Percentiles rank a stretch among this genome's conserved stretches.
phyloP scores from a whole-genome alignment of 2,888 invertebrate genomes.

The Alviniconcha strummeri region DNA sequence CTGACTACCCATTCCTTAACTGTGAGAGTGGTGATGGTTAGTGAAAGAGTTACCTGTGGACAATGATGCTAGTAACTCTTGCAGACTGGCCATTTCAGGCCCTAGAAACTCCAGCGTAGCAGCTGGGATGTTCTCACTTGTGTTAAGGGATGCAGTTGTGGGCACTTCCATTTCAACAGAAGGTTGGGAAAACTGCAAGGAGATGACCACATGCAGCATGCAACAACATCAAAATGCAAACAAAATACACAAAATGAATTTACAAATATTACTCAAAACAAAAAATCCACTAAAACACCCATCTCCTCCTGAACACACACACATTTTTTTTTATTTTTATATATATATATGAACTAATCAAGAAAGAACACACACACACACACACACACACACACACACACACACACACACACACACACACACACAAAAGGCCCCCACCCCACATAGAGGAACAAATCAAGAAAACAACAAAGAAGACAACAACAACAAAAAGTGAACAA shows the following conservation, averaged over 20 bases:
- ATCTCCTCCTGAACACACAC: too few relatives aligned
- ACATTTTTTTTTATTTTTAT: too few relatives aligned
- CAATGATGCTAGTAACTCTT: slow-evolving; percentile 75
- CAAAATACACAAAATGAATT: slow-evolving; percentile 22
- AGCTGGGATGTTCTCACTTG: slow-evolving; percentile 20
- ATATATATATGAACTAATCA: too few relatives aligned
- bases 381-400: too few relatives aligned
- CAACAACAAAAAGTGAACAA: background rate
- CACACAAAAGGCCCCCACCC: background rate
- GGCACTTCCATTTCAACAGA: slow-evolving; percentile 34
- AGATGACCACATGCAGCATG: slow-evolving; percentile 49
- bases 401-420: too few relatives aligned
- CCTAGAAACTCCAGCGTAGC: slow-evolving; percentile 71
- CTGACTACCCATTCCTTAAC: too few relatives aligned
- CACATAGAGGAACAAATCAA: background rate
- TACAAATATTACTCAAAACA: background rate
- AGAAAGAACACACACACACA: too few relatives aligned
- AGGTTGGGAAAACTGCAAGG: slow-evolving; percentile 41
- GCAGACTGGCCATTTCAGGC: slow-evolving; percentile 75
- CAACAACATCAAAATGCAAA: slow-evolving; percentile 36
- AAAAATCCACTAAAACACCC: background rate
- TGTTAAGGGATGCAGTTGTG: slow-evolving; percentile 34
- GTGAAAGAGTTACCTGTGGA: slow-evolving; percentile 64
- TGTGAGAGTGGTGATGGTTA: background rate
- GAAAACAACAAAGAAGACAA: background rate